Conservation (phyloP, 1,140 invertebrate genomes). For the Heterodera carotae region DNA sequence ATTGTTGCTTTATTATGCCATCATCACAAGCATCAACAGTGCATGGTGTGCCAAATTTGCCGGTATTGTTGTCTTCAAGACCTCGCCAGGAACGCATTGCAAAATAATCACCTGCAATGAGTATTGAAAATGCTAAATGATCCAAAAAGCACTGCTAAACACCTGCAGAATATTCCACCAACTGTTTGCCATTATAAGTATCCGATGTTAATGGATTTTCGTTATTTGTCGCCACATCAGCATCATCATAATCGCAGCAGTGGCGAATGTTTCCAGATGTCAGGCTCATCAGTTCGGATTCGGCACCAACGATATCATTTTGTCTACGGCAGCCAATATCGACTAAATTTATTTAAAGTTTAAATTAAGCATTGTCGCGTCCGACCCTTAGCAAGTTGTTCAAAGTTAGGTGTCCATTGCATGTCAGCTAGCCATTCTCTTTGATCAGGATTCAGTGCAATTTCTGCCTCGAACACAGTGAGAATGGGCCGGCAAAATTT, state of each 20-base stretch:
- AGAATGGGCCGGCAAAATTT: constrained; percentile 53
- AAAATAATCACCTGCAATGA: constrained; percentile 49
- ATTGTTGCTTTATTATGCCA: background rate
- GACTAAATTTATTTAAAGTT: constrained; percentile 16
- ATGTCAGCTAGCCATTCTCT: constrained; percentile 42
- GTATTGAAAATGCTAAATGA: background rate
- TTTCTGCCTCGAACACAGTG: constrained; percentile 57
- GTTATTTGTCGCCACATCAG: constrained; percentile 1
- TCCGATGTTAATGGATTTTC: background rate
- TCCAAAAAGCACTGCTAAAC: background rate
- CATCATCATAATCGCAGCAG: background rate
- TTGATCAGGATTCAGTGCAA: constrained; percentile 47
- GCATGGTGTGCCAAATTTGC: background rate
- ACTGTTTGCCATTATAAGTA: constrained; percentile 20
- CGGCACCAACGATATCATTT: background rate
- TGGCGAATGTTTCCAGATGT: constrained; percentile 18
- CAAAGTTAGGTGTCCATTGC: constrained; percentile 40
- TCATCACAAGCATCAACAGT: background rate
- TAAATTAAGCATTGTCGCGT: constrained; percentile 10
- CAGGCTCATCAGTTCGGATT: constrained; percentile 4
- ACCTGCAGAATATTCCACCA: constrained; percentile 49
- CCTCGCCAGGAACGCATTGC: constrained; percentile 53
- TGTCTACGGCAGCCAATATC: background rate
- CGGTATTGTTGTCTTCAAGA: constrained; percentile 36
- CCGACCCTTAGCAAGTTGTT: constrained; percentile 20